phyloP scores from a whole-genome alignment of 2,113 vertebrate genomes.

The Heterotilapia buettikoferi region DNA sequence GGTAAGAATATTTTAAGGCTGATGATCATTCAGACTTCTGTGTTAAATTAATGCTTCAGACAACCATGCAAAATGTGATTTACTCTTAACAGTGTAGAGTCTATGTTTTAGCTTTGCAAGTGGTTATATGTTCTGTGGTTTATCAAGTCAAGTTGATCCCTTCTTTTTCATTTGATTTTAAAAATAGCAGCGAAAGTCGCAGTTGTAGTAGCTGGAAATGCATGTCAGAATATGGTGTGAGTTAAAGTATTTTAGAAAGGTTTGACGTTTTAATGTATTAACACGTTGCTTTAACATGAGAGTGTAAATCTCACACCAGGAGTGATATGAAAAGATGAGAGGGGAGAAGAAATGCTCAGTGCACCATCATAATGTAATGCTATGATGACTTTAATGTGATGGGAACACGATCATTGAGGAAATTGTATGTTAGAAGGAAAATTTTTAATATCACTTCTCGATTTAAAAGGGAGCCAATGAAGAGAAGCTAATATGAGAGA shows the following conservation, averaged over 20 bases:
- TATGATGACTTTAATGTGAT: not conserved
- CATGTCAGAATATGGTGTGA: not conserved
- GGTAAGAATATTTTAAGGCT: not conserved
- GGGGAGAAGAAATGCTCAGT: not conserved
- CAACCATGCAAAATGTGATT: not conserved
- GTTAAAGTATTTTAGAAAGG: not conserved
- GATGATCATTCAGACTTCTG: not conserved
- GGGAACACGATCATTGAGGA: not conserved
- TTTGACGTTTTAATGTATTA: not conserved
- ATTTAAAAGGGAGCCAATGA: not conserved
- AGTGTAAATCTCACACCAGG: not conserved
- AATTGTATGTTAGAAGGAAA: not conserved
- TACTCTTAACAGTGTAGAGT: rapidly evolving
- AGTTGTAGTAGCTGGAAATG: not conserved
- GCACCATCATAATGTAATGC: not conserved
- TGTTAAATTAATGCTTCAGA: not conserved
- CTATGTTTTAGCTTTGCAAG: not conserved
- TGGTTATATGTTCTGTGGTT: not conserved
- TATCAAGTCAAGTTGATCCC: not conserved
- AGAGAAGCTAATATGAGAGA: not conserved
- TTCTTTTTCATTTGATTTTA: not conserved
- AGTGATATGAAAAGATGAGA: not conserved
- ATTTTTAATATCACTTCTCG: rapidly evolving
- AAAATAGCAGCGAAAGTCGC: not conserved
- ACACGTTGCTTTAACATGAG: not conserved